Base-by-base conservation (phyloP, 2,113 vertebrate genomes). In the Callopanchax toddi region DNA sequence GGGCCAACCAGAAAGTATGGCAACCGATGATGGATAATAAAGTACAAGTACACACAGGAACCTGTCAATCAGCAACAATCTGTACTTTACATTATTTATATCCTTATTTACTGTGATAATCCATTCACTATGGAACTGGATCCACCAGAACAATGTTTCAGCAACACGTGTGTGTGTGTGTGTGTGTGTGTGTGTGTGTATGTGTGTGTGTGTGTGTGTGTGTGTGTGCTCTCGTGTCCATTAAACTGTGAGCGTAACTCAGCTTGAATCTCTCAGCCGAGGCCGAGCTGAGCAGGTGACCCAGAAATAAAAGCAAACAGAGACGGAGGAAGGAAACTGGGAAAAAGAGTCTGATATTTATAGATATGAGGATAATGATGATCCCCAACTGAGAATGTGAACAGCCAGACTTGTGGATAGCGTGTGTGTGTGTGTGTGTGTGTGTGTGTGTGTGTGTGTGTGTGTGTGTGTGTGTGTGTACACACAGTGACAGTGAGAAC, bases 331-430 rank as follows among this genome's bases (percentile, higher is more conserved):
- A 71, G 60, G 56, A 60, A 74, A 46, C 36, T 9, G 42, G 62
- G 51, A 62, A 45, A 26, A 67, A 56, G 37, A 81, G 71, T 58
- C 69, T 82, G 86, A 84, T 87, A 88, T 88, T 79, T 87, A 86
- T 81, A 87, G 86, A 89, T 87, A 81, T 48, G 70, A 83, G 65
- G 77, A 86, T 82, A 81, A 82, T 74, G 77, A 86, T 56, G 71
- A 46, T 69, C 48, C 59, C 82, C 82, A 72, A 66, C 66, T 46
- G 75, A 84, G 74, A 68, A 53, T 44, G 69, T 57, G 69, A 66
- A 54, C 64, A 71, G 17, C 58, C 76, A 71, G 69, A 55, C 65
- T 53, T 53, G 74, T 72, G 69, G 65, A 71, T 80, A 74, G 66
- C 53, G 55, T 76, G 73, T 67, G 63, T 64, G 44, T 62, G 11